Conservation (phyloP, 2,888 invertebrate species). For the Prostheceraeus crozeri region DNA sequence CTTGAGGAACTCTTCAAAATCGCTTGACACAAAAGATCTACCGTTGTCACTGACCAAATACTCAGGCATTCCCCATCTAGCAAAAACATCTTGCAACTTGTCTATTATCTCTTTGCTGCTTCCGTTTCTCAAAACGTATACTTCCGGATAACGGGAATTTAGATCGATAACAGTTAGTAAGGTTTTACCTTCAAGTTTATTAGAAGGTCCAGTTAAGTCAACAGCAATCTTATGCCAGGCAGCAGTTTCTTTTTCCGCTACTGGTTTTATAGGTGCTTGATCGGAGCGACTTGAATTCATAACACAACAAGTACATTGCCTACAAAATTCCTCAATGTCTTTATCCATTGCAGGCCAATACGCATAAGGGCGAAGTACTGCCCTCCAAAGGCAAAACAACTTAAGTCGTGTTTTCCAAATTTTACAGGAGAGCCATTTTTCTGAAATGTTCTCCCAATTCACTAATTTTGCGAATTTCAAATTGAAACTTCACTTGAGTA, state of each 20-base stretch:
- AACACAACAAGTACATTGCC: background rate
- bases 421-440: too few species aligned
- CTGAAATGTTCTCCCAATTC: too few species aligned
- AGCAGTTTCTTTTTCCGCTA: background rate
- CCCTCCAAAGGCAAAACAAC: too few species aligned
- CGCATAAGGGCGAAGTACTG: slow-evolving; percentile 2
- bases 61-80: slow-evolving; percentile 13
- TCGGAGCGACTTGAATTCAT: background rate
- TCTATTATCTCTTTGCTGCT: background rate
- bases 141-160: background rate
- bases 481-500: too few species aligned
- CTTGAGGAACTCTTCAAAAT: slow-evolving; percentile 1
- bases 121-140: background rate
- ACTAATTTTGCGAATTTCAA: too few species aligned
- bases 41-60: slow-evolving; percentile 5
- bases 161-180: slow-evolving; percentile 7
- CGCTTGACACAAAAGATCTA: slow-evolving; percentile 5
- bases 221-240: background rate
- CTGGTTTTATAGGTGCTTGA: slow-evolving; percentile 9
- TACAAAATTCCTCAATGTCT: slow-evolving; percentile 9
- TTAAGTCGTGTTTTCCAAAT: too few species aligned
- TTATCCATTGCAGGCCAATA: slow-evolving; percentile 11
- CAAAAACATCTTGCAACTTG: slow-evolving; percentile 18
- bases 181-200: background rate
- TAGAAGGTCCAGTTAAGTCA: slow-evolving; percentile 5